phyloP scores from a whole-genome alignment of 2,113 vertebrate genomes.

The Nerophis lumbriciformis region DNA sequence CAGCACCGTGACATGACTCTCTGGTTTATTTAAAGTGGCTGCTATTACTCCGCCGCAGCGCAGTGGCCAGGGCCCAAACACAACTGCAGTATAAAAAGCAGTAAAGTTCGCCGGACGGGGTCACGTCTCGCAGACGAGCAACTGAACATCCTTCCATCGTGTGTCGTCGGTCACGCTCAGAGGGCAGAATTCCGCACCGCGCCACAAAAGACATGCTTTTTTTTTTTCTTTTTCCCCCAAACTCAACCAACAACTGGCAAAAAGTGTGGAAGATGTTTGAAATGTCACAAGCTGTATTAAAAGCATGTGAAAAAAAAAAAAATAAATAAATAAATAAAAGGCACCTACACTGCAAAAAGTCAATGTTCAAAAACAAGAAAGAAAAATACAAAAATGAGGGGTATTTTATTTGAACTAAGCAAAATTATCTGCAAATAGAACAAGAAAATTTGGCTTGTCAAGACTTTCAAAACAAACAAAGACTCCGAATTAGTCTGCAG shows the following conservation, averaged over 20 bases:
- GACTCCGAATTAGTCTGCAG: no score
- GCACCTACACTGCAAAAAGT: no score
- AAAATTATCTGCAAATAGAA: no score
- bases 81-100: constrained; percentile 62
- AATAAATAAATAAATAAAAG: no score
- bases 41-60: constrained; percentile 42
- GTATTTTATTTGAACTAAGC: no score
- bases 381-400: no score
- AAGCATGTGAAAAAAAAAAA: constrained; percentile 28
- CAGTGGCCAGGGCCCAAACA: constrained; percentile 59
- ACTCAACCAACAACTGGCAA: constrained; percentile 30
- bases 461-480: no score
- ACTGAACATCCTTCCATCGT: constrained; percentile 64
- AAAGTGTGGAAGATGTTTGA: constrained; percentile 41
- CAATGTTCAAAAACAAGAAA: no score
- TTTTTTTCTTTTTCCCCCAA: not conserved
- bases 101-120: constrained; percentile 67
- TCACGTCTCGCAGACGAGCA: constrained; percentile 66
- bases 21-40: constrained; percentile 69
- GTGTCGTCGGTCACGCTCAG: constrained; percentile 26
- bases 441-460: no score
- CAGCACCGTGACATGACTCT: constrained; percentile 46
- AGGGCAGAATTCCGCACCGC: not conserved
- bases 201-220: not conserved
- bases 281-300: constrained; percentile 33